Conservation (phyloP, 2,797 vertebrate genomes). For the Xerus rutilus region DNA sequence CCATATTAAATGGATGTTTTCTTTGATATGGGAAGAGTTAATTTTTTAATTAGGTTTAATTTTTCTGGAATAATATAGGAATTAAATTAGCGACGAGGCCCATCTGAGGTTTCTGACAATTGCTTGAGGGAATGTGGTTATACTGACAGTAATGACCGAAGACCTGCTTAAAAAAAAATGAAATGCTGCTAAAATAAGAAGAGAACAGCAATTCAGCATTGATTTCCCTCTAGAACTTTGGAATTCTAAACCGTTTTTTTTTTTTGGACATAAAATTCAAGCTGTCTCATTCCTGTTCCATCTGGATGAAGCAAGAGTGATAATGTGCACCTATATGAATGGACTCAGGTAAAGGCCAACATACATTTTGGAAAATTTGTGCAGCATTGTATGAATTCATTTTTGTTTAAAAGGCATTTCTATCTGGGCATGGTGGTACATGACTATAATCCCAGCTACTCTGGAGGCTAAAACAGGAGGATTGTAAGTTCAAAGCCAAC, state of each 20-base stretch:
- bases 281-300: not conserved
- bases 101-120: constrained; percentile 54
- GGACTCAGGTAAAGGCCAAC: not conserved
- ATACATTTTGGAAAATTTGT: not conserved
- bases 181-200: constrained; percentile 60
- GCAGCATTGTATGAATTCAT: not conserved
- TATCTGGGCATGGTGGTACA: not conserved
- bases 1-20: constrained; percentile 33
- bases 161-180: constrained; percentile 37
- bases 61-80: constrained; percentile 12
- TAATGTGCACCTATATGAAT: not conserved
- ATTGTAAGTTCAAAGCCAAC: too few species aligned
- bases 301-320: not conserved
- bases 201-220: not conserved
- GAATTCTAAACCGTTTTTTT: not conserved
- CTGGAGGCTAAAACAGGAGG: too few species aligned
- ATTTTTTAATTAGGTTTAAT: constrained; percentile 65
- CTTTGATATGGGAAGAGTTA: constrained; percentile 35
- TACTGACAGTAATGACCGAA: constrained; percentile 10
- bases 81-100: constrained; percentile 60
- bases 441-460: too few species aligned
- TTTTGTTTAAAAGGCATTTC: not conserved
- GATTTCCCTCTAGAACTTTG: not conserved
- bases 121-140: constrained; percentile 57
- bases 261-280: constrained; percentile 53